Conservation (phyloP, 2,113 vertebrate genomes). For the Rhipidura dahli region DNA sequence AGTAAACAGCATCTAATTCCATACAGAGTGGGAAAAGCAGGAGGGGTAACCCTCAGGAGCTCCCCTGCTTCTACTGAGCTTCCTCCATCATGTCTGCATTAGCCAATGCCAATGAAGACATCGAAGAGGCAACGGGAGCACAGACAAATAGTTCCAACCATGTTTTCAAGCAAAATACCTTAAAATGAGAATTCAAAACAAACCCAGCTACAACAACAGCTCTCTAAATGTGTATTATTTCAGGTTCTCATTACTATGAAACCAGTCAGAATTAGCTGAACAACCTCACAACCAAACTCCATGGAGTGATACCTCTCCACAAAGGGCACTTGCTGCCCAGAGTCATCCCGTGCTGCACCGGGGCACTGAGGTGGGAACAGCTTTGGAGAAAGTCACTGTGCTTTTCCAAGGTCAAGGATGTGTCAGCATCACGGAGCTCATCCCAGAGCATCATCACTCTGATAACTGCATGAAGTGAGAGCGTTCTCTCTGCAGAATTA, state of each 20-base stretch:
- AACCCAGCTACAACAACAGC: neutral
- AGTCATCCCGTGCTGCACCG: neutral
- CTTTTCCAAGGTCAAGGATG: slow-evolving; percentile 6
- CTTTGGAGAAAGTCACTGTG: neutral
- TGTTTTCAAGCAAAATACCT: slow-evolving; percentile 12
- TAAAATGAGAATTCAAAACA: neutral
- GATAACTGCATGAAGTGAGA: neutral
- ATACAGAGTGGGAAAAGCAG: neutral
- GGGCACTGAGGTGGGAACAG: neutral
- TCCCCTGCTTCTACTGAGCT: neutral
- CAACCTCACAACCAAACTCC: neutral
- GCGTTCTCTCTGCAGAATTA: neutral
- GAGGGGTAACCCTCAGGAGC: neutral
- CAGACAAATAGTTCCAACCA: neutral
- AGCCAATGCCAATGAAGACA: neutral
- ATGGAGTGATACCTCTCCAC: neutral
- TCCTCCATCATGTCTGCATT: rapidly evolving
- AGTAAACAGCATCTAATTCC: neutral
- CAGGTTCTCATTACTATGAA: neutral
- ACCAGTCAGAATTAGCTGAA: neutral
- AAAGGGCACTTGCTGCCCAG: neutral
- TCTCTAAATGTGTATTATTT: neutral
- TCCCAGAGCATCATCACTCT: neutral
- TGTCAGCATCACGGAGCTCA: neutral
- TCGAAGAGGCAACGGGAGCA: neutral